Evolutionary conservation across 2,888 invertebrate species (phyloP).

Genomic region (Erebia ligea): DNA sequence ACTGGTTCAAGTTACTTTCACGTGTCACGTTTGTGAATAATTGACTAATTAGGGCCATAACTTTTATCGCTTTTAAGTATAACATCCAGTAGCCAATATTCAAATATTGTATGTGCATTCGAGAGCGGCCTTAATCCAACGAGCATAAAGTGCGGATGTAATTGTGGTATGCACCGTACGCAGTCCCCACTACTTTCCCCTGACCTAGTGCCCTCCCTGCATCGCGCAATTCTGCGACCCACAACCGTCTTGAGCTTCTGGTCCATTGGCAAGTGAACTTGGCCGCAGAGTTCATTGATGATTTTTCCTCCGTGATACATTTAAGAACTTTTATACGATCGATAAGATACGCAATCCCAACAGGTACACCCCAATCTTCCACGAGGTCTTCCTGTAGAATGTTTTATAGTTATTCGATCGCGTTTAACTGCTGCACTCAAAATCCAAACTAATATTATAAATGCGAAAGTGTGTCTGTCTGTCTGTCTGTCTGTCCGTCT

Average conservation of each 20-base stretch:
- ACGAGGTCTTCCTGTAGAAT: too few species aligned
- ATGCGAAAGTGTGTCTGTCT: too few species aligned
- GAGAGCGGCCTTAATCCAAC: constrained; percentile 44
- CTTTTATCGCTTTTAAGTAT: constrained; percentile 8
- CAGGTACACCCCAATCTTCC: too few species aligned
- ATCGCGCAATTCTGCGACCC: constrained; percentile 60
- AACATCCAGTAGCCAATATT: constrained; percentile 30
- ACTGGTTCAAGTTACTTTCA: constrained; percentile 1
- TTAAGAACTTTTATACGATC: neutral
- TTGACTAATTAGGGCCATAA: neutral
- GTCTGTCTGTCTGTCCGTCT: too few species aligned
- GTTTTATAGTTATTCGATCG: too few species aligned
- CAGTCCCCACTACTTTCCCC: constrained; percentile 78
- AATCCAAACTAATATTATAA: too few species aligned
- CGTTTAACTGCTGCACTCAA: too few species aligned
- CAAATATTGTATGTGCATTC: constrained; percentile 41
- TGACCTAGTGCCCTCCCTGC: constrained; percentile 80
- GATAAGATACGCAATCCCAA: too few species aligned
- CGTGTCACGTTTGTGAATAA: neutral
- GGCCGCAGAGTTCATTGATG: constrained; percentile 4
- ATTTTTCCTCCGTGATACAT: neutral
- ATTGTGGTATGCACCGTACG: constrained; percentile 72
- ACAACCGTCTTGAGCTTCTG: constrained; percentile 56
- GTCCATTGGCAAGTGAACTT: constrained; percentile 22
- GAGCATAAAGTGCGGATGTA: constrained; percentile 55